A percentile compares a stretch with the other conserved stretches of the same genome.
Evolutionary conservation across 2,113 vertebrate species (phyloP).

Genomic region (Melanerpes aurifrons): DNA sequence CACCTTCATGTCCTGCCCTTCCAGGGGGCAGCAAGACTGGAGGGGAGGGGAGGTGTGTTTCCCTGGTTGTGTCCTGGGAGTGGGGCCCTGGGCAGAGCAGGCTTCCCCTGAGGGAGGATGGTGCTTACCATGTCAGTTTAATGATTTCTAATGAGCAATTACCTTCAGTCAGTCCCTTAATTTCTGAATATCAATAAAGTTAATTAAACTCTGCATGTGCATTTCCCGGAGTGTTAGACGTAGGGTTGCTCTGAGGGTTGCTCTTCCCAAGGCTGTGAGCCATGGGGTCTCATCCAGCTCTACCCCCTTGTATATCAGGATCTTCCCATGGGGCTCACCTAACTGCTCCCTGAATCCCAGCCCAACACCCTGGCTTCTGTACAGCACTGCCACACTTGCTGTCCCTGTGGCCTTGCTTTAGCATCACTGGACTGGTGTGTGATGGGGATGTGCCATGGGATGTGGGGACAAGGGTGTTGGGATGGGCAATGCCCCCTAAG

Average conservation of each 20-base stretch:
- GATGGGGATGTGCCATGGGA: background rate
- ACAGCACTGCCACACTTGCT: background rate
- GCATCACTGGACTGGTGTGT: fast-evolving
- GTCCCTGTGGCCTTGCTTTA: background rate
- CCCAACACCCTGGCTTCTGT: background rate
- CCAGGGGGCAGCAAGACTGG: fast-evolving
- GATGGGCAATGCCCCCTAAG: too few relatives aligned
- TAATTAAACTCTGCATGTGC: conserved; percentile 84
- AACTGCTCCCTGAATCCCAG: background rate
- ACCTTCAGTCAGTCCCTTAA: conserved; percentile 84
- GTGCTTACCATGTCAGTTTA: conserved; percentile 78
- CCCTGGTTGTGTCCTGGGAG: background rate
- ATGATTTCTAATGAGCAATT: conserved; percentile 87
- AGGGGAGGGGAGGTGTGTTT: background rate
- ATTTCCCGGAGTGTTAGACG: conserved; percentile 45
- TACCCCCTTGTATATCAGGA: fast-evolving
- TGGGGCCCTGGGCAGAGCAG: background rate
- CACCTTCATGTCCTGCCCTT: background rate
- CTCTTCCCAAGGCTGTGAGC: background rate
- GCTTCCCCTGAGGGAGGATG: background rate
- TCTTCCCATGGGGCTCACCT: fast-evolving
- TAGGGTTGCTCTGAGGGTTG: conserved; percentile 13
- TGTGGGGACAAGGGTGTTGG: fast-evolving
- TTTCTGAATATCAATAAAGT: conserved; percentile 90
- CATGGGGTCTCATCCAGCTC: fast-evolving